Percentiles rank a stretch among this genome's conserved stretches.
These are phyloP conservation scores for Eristalis pertinax DNA, from an alignment of 2,888 invertebrate genomes.

Conservation along the genomic window DNA sequence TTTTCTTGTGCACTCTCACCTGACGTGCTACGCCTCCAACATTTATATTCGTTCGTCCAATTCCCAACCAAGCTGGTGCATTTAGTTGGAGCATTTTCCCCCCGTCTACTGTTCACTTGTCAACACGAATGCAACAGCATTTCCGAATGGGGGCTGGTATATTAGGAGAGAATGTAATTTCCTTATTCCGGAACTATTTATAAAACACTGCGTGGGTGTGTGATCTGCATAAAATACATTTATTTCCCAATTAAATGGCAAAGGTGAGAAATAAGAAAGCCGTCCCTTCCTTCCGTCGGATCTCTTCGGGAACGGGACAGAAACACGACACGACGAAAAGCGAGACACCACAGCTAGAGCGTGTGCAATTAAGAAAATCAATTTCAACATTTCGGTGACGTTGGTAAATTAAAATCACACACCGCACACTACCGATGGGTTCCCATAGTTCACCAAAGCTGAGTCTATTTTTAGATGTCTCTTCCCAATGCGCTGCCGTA, in stretches of 20 bases:
- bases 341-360: not conserved
- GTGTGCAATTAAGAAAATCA: constrained; percentile 8
- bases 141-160: not conserved
- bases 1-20: too few species aligned
- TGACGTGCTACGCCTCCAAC: too few species aligned
- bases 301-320: not conserved
- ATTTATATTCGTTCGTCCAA: too few species aligned
- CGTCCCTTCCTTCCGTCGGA: not conserved
- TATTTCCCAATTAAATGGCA: not conserved
- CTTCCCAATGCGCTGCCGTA: not conserved
- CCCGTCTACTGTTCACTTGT: not conserved
- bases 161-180: not conserved
- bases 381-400: not conserved
- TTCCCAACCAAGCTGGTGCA: not conserved
- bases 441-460: not conserved
- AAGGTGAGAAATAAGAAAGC: not conserved
- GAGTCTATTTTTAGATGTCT: constrained; percentile 9
- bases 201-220: not conserved
- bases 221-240: not conserved
- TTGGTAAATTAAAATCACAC: not conserved
- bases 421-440: not conserved
- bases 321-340: not conserved
- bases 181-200: not conserved
- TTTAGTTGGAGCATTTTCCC: not conserved
- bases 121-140: not conserved